Evolutionary conservation across 2,888 invertebrate species (phyloP).

Genomic region (Xestia c-nigrum): DNA sequence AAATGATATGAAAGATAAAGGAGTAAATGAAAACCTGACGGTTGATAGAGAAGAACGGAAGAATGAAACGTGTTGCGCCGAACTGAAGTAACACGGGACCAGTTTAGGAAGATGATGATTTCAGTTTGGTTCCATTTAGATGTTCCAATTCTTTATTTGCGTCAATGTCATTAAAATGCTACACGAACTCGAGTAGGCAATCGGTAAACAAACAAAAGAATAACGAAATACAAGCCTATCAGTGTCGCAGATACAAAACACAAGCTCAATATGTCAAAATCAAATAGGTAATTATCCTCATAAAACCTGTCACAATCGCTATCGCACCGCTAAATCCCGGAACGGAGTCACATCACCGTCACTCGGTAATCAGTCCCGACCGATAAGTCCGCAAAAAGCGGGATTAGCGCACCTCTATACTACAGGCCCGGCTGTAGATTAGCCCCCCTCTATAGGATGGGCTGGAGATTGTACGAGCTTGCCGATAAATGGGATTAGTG

Average conservation of each 20-base stretch:
- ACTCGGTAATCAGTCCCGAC: constrained; percentile 35
- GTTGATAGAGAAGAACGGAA: no score
- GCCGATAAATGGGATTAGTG: constrained; percentile 58
- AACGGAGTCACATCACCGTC: constrained; percentile 44
- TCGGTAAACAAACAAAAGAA: background rate
- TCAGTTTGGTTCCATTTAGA: background rate
- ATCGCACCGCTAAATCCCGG: constrained; percentile 37
- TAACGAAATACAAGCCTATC: background rate
- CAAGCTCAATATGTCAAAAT: background rate
- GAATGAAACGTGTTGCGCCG: no score
- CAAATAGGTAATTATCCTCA: background rate
- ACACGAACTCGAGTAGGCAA: background rate
- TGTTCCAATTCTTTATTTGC: background rate
- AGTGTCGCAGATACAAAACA: background rate
- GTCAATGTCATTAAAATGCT: no score
- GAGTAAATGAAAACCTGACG: no score
- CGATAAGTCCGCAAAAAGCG: constrained; percentile 65
- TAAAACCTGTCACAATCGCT: constrained; percentile 14
- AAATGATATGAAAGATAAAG: no score
- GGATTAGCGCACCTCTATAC: constrained; percentile 57
- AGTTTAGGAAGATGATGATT: background rate
- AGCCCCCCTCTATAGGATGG: background rate
- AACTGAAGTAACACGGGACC: no score
- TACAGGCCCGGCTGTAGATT: constrained; percentile 1
- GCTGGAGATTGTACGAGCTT: constrained; percentile 32